Evolutionary conservation across 2,797 vertebrate genomes (phyloP), one percentile per base, ranked within the genome.

Genomic region (Anisognathus igniventris): DNA sequence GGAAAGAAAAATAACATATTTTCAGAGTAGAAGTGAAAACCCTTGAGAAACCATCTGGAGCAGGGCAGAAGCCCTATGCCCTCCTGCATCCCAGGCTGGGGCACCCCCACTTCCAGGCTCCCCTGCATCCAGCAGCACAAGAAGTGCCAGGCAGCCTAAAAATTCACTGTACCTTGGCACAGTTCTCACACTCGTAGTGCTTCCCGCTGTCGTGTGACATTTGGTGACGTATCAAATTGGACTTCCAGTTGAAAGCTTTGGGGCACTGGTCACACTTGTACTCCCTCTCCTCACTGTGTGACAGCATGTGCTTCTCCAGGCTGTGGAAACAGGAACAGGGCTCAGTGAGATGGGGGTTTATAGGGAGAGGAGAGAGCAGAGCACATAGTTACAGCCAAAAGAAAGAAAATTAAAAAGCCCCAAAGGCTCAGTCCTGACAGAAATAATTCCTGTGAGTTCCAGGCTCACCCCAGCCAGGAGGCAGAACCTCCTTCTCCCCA

Each of bases 171-270:
- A 99, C 99, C 99, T 99, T 99, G 99, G 99, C 99, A 98, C 99
- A 99, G 98, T 99, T 99, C 98, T 99, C 99, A 98, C 99, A 99
- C 98, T 99, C 99, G 19, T 99, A 99, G 98, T 99, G 99, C 98
- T 99, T 99, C 98, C 99, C 99, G 7, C 98, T 99, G 98, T 99
- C 99, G 35, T 99, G 99, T 3, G 99, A 99, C 99, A 99, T 99
- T 97, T 99, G 99, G 98, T 99, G 99, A 93, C 99, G 99, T 97
- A 99, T 99, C 97, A 99, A 98, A 97, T 99, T 99, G 93, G 99
- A 99, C 96, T 99, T 99, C 99, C 99, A 99, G 98, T 99, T 99
- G 97, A 99, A 99, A 65, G 99, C 99, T 97, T 99, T 99, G 92
- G 99, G 99, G 95, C 99, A 99, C 97, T 99, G 99, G 98, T 99